phyloP scores from a whole-genome alignment of 1,140 invertebrate species.

The Tetramorium alpestre region DNA sequence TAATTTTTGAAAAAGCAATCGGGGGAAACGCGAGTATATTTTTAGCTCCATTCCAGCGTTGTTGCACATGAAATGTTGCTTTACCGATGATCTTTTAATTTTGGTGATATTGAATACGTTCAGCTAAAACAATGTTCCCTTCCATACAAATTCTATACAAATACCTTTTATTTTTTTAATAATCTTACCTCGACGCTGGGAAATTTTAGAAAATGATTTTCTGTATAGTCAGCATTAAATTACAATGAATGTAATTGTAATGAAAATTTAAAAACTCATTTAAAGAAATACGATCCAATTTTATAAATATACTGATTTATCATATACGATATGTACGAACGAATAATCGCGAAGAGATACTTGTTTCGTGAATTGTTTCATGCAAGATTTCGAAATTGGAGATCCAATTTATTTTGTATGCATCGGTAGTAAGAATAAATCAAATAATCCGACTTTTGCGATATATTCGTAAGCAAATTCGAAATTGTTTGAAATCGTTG shows the following conservation, averaged over 20 bases:
- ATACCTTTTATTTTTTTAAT: neutral
- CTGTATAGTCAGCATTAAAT: neutral
- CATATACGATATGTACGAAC: neutral
- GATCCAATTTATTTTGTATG: neutral
- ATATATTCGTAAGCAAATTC: conserved; percentile 30
- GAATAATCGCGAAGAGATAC: neutral
- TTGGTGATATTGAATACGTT: neutral
- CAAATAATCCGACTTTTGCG: neutral
- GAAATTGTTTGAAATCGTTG: conserved; percentile 13
- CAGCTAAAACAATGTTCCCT: conserved; percentile 4
- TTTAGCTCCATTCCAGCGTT: neutral
- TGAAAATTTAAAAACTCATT: neutral
- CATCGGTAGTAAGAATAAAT: conserved; percentile 16
- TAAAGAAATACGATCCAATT: neutral
- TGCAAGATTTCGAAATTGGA: neutral
- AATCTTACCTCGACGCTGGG: neutral
- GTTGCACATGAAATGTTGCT: neutral
- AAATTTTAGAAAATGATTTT: conserved; percentile 22
- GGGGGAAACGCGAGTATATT: neutral
- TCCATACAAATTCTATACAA: neutral
- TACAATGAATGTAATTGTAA: neutral
- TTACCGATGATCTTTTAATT: conserved; percentile 26
- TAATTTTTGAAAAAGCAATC: conserved; percentile 35
- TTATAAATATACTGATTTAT: neutral
- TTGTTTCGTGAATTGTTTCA: neutral